phyloP scores from a whole-genome alignment of 2,888 invertebrate genomes.

The Cheilosia impressa region DNA sequence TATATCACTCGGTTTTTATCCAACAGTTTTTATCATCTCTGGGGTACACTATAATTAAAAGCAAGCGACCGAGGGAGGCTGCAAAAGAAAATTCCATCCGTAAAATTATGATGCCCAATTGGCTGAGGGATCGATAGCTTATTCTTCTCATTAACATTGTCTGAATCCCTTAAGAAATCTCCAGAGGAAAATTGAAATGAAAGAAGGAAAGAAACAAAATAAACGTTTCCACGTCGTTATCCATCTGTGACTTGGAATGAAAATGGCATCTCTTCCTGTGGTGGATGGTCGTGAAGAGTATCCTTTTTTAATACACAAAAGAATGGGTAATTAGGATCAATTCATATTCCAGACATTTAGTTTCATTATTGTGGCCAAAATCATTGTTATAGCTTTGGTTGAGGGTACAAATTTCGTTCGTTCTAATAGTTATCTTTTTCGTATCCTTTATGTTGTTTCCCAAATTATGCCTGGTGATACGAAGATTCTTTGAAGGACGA shows the following conservation, averaged over 20 bases:
- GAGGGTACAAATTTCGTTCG: slow-evolving; percentile 22
- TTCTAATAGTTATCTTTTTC: slow-evolving; percentile 11
- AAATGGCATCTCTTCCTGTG: slow-evolving; percentile 27
- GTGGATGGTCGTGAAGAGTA: slow-evolving; percentile 8
- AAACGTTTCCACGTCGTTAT: not conserved
- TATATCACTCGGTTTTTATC: not conserved
- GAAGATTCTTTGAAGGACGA: slow-evolving; percentile 3
- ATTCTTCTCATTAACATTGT: slow-evolving; percentile 51
- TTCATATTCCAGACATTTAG: slow-evolving; percentile 65
- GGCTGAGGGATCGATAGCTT: slow-evolving; percentile 57
- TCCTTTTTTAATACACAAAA: slow-evolving; percentile 51
- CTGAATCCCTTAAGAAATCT: slow-evolving; percentile 52
- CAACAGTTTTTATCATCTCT: slow-evolving; percentile 17
- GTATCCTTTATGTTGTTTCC: slow-evolving; percentile 14
- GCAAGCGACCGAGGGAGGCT: slow-evolving; percentile 13
- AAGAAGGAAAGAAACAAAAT: slow-evolving; percentile 1
- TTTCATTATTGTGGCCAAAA: slow-evolving; percentile 54
- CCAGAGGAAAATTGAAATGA: slow-evolving; percentile 19
- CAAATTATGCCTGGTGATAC: slow-evolving; percentile 24
- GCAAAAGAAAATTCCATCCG: slow-evolving; percentile 14
- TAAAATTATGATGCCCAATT: slow-evolving; percentile 52
- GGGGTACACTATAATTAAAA: slow-evolving; percentile 50
- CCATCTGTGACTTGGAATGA: slow-evolving; percentile 40
- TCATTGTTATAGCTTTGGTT: slow-evolving; percentile 34
- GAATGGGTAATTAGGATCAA: slow-evolving; percentile 70